Evolutionary conservation across 2,797 vertebrate genomes (phyloP), one percentile per base, ranked within the genome.

Genomic region (Ctenopoma kingsleyae): DNA sequence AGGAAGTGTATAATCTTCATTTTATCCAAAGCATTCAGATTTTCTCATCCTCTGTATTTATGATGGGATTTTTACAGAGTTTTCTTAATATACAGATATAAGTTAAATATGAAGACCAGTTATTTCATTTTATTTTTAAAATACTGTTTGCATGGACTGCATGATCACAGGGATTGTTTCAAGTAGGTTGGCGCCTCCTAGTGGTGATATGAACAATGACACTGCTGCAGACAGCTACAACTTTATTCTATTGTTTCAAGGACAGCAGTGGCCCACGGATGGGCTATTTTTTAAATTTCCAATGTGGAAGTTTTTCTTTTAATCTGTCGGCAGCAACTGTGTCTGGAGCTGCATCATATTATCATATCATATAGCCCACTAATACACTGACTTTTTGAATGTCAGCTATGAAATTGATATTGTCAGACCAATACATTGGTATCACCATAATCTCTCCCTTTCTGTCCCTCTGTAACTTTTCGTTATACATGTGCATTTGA

Each of bases 221-320:
- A n/a, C n/a, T n/a, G n/a, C n/a, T n/a, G n/a, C n/a, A n/a, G n/a
- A n/a, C n/a, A n/a, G n/a, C n/a, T n/a, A n/a, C n/a, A n/a, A n/a
- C 27, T 30, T 30, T 30, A 6, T 54, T 57, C 15, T n/a, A 55
- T 56, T 62, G 11, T 40, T 46, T 41, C 52, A 66, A 73, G 51
- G 65, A 64, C 43, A 52, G 1, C 64, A 59, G 27, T 6, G 63
- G 50, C 20, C 56, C 53, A 51, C 71, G 74, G 68, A 80, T 50
- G 36, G 46, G 10, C 50, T 52, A 16, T 61, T 63, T 44, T 30
- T 30, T 30, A 38, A 16, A 23, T 68, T 35, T 59, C 22, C 38
- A 40, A 57, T 61, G 51, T 70, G n/a, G 54, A 68, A 22, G 32
- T 51, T 83, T 48, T 53, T 17, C 36, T 60, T 70, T 63, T 72